phyloP scores from a whole-genome alignment of 1,140 invertebrate species.

The Nebria ingens region DNA sequence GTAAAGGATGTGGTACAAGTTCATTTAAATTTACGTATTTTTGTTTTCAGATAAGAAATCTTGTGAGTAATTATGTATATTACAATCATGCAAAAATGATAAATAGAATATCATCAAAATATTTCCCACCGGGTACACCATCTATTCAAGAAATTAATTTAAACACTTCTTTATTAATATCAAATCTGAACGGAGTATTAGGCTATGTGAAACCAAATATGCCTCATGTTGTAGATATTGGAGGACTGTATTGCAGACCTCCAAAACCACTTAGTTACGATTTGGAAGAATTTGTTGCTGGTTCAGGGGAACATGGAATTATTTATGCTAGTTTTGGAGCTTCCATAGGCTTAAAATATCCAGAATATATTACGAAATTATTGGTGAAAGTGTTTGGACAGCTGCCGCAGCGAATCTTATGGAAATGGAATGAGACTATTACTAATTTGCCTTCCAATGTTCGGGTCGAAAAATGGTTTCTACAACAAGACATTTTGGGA shows the following conservation, averaged over 20 bases:
- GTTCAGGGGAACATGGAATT: slow-evolving; percentile 55
- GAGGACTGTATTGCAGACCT: slow-evolving; percentile 69
- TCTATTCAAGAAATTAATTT: neutral
- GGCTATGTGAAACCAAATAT: slow-evolving; percentile 60
- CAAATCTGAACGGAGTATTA: slow-evolving; percentile 31
- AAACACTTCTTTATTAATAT: neutral
- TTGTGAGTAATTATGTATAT: neutral
- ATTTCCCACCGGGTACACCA: neutral
- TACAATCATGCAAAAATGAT: neutral
- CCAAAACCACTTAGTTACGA: slow-evolving; percentile 50
- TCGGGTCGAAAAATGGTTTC: slow-evolving; percentile 60
- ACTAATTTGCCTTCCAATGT: slow-evolving; percentile 60
- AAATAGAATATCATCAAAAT: neutral
- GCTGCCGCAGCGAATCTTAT: slow-evolving; percentile 60
- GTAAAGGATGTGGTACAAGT: neutral
- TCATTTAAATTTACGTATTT: neutral
- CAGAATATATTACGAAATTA: slow-evolving; percentile 49
- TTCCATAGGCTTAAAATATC: slow-evolving; percentile 65
- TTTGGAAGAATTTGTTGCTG: slow-evolving; percentile 54
- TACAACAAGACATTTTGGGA: slow-evolving; percentile 72
- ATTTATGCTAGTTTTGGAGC: slow-evolving; percentile 74
- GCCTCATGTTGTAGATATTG: slow-evolving; percentile 70
- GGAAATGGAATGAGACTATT: slow-evolving; percentile 55
- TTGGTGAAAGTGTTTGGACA: slow-evolving; percentile 58
- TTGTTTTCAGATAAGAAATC: neutral